Percentiles rank a stretch among this genome's conserved stretches.
These are phyloP conservation scores for Bergia sp. DNA, from an alignment of 92 coral and sea anemone species.

Conservation along the genomic window DNA sequence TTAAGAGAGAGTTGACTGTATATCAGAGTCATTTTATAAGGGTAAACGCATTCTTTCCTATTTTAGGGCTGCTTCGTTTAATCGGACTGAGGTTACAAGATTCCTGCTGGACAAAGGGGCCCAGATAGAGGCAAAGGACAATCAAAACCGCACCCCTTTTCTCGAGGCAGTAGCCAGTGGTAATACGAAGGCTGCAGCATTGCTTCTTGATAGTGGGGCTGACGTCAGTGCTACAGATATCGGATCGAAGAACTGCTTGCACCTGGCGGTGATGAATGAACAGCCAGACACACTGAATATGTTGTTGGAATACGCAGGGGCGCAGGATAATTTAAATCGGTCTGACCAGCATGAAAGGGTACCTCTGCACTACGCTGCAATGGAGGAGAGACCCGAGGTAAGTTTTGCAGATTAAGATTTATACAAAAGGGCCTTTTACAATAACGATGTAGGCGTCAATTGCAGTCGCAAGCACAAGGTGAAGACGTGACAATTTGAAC, in stretches of 20 bases:
- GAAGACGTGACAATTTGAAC: too few species aligned
- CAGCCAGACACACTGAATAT: conserved; percentile 50
- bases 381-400: conserved; percentile 59
- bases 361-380: conserved; percentile 74
- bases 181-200: conserved; percentile 28
- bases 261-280: conserved; percentile 68
- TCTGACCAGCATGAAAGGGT: conserved; percentile 68
- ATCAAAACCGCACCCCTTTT: conserved; percentile 58
- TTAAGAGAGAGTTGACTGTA: not conserved
- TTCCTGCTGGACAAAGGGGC: conserved; percentile 69
- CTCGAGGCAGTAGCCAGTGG: conserved; percentile 71
- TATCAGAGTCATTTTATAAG: not conserved
- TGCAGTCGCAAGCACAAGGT: too few species aligned
- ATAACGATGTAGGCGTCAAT: not conserved
- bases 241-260: conserved; percentile 60
- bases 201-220: conserved; percentile 56
- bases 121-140: conserved; percentile 59
- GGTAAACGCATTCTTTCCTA: too few species aligned
- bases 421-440: not conserved
- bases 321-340: conserved; percentile 38
- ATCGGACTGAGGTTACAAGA: conserved; percentile 45
- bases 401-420: not conserved
- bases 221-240: conserved; percentile 57
- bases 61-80: conserved; percentile 42
- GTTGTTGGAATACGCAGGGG: conserved; percentile 48